A percentile compares a stretch with the other conserved stretches of the same genome.
phyloP scores from a whole-genome alignment of 2,888 invertebrate species.

The Carcina quercana region DNA sequence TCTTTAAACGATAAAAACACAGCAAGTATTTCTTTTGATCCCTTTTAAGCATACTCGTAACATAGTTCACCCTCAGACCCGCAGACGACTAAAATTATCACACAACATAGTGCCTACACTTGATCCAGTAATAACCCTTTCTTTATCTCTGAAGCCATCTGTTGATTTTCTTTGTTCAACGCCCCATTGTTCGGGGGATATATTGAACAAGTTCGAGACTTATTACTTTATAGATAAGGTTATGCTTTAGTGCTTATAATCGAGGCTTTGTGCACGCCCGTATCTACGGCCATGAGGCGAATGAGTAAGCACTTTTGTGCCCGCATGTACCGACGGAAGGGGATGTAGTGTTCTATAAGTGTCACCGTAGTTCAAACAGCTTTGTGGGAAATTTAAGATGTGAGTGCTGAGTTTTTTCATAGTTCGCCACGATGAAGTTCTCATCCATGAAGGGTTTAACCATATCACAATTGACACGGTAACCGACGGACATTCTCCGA shows the following conservation, averaged over 20 bases:
- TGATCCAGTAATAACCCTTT: slow-evolving; percentile 44
- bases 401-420: slow-evolving; percentile 2
- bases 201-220: slow-evolving; percentile 30
- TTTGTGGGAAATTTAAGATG: no score
- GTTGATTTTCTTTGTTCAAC: slow-evolving; percentile 58
- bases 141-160: slow-evolving; percentile 55
- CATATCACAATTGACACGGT: no score
- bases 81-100: slow-evolving; percentile 27
- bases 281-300: slow-evolving; percentile 45
- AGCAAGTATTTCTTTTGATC: no score
- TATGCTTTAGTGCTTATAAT: slow-evolving; percentile 31
- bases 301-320: slow-evolving; percentile 40
- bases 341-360: no score
- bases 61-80: slow-evolving; percentile 14
- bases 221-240: slow-evolving; percentile 31
- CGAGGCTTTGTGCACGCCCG: slow-evolving; percentile 48
- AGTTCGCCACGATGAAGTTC: no score
- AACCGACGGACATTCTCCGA: no score
- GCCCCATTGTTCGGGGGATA: slow-evolving; percentile 29
- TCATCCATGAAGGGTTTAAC: no score
- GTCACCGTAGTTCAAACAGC: no score
- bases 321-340: slow-evolving; percentile 26
- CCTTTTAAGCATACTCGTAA: no score
- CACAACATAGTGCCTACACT: slow-evolving; percentile 20
- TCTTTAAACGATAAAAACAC: no score